Base-by-base conservation (phyloP, 2,113 vertebrate genomes). In the Dolichotis patagonum region DNA sequence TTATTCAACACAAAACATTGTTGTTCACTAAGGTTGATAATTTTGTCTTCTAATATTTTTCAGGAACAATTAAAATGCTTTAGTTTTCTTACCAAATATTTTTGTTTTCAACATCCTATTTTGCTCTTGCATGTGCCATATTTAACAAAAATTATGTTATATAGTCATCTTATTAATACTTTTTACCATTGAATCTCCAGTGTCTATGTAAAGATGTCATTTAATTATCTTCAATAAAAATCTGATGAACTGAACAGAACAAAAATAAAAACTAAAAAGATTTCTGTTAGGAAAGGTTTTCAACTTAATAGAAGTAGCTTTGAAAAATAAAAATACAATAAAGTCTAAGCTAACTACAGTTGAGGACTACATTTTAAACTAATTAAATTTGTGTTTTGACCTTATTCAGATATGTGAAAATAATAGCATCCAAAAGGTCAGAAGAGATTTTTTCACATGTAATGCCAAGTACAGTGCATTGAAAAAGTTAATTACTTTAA, bases 111-210 rank as follows among this genome's bases (percentile, higher is more conserved):
- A 24, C 3, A 71, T 62, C 22, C 10, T 90, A 12, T 60, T 94
- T 88, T 90, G 28, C 7, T 46, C 0, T 86, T 2, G 32, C 2
- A 12, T 30, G 7, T 83, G 60, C 17, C 71, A 9, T 84, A 69
- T 80, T 41, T 84, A 52, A 19, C 88, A 46, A 7, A 46, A 90
- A 22, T 16, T 16, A 60, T 67, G 28, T 14, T 62, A 10, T 52
- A 14, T 65, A 58, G 75, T 81, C 62, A 56, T 85, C 30, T 71
- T 71, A 46, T 35, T 94, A 91, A 8, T 20, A 88, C 73, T 88
- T 90, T 90, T 93, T 75, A 96, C 62, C 41, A 88, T 93, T 81
- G 83, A 80, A 65, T 93, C 38, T 17, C 32, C 9, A 52, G 28
- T 63, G 35, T 78, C n/a, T 63, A 43, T 85, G 60, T 65, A 87